Base-by-base conservation (phyloP, 2,888 invertebrate species). In the Torymus auratus region DNA sequence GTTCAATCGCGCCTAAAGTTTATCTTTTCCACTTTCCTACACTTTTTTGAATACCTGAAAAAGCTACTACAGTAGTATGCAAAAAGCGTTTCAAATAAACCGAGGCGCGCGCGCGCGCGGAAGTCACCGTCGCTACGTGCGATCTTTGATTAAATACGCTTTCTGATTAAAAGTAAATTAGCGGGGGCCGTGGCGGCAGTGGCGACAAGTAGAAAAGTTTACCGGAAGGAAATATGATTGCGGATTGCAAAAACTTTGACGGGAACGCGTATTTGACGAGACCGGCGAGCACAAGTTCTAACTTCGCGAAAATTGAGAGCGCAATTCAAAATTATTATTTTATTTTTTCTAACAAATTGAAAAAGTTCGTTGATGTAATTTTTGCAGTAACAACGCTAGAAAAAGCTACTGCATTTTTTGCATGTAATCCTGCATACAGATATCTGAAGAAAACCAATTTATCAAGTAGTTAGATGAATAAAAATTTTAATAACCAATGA, bases 81-180 rank as follows among this genome's bases (percentile, higher is more conserved):
- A 50, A 67, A 41, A 75, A 60, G 64, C 55, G 60, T 69, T 70
- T 71, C 65, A 75, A 75, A 65, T 65, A 70, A 75, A 41, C 64
- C 4, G 5, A 53, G 20, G 53, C 17, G 41, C 41, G 41, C 28
- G 28, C 28, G 7, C 28, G 28, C 41, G 41, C 41, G 41, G 7
- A 41, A 41, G 41, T 41, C 41, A 41, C 7, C 41, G 7, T 41
- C 28, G 60, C 58, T 56, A 68, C 70, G 60, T 15, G 61, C 62
- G 56, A 80, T 80, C 71, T 80, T 80, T 80, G 61, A 76, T 80
- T 75, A 80, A 80, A 80, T 72, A 71, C 61, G 13, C 65, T 80
- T 56, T 80, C 64, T 76, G 80, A 74, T 80, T 72, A 58, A 80
- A 80, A 76, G 75, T 80, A 80, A 80, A 80, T 80, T 71, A 80